These are phyloP conservation scores for Epinotia brunnichana DNA, from an alignment of 2,888 invertebrate species.

Conservation along the genomic window DNA sequence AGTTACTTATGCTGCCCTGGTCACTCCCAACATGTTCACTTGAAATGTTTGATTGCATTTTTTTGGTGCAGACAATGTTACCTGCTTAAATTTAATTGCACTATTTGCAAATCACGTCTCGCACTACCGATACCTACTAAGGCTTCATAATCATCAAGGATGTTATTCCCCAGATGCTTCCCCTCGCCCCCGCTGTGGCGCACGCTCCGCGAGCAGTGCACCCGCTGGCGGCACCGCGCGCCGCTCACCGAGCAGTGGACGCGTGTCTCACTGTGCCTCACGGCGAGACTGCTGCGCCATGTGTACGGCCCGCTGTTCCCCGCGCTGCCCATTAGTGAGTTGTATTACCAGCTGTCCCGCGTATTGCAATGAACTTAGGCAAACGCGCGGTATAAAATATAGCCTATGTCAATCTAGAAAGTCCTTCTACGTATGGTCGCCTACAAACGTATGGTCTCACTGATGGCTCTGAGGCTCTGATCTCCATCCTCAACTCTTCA, in stretches of 20 bases:
- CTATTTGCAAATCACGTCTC: neutral
- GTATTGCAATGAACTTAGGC: too few relatives aligned
- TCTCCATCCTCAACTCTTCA: neutral
- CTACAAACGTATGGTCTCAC: too few relatives aligned
- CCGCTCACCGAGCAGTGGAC: slow-evolving; percentile 98
- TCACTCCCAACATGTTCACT: too few relatives aligned
- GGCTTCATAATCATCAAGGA: neutral
- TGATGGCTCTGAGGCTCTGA: too few relatives aligned
- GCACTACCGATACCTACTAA: neutral
- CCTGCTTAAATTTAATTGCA: neutral
- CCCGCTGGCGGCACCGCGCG: slow-evolving; percentile 96
- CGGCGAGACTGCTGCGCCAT: slow-evolving; percentile 91
- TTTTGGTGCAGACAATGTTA: too few relatives aligned
- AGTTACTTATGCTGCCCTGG: neutral
- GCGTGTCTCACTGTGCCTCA: slow-evolving; percentile 94
- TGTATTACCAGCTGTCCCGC: neutral
- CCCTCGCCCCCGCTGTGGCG: slow-evolving; percentile 98
- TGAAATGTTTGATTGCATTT: too few relatives aligned
- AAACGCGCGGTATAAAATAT: too few relatives aligned
- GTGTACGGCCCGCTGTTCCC: slow-evolving; percentile 95
- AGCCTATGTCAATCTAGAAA: too few relatives aligned
- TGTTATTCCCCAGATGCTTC: slow-evolving; percentile 85
- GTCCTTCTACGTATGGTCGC: too few relatives aligned
- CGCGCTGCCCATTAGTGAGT: slow-evolving; percentile 89
- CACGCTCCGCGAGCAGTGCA: slow-evolving; percentile 95